Evolutionary conservation across 1,140 invertebrate genomes (phyloP).

Genomic region (Oscheius sp.): DNA sequence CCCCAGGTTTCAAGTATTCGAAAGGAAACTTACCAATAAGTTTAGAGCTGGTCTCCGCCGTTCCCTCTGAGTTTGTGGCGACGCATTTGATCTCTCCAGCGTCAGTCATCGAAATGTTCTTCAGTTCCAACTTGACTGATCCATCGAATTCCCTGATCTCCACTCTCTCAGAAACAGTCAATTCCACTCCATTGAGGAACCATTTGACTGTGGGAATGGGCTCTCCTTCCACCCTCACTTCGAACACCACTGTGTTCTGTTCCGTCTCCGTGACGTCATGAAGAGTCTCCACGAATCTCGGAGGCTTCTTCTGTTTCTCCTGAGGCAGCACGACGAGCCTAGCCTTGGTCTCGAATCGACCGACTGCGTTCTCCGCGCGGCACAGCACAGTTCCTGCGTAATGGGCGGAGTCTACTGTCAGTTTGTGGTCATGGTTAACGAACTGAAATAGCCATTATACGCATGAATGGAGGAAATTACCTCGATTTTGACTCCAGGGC

Average conservation of each 20-base stretch:
- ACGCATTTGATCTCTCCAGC: conserved; percentile 43
- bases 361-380: conserved; percentile 55
- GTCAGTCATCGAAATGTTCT: conserved; percentile 46
- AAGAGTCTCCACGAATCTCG: conserved; percentile 52
- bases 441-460: neutral
- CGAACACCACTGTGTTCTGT: conserved; percentile 55
- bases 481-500: conserved; percentile 53
- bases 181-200: conserved; percentile 52
- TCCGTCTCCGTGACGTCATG: conserved; percentile 53
- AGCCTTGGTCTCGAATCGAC: conserved; percentile 59
- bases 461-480: neutral
- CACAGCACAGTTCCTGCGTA: conserved; percentile 58
- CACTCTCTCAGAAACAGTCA: conserved; percentile 42
- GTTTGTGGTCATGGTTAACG: conserved; percentile 53
- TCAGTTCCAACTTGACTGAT: conserved; percentile 54
- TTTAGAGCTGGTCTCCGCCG: neutral
- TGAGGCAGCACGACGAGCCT: conserved; percentile 52
- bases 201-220: conserved; percentile 52
- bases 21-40: neutral
- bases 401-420: conserved; percentile 51
- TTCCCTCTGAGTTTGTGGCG: conserved; percentile 55
- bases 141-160: conserved; percentile 58
- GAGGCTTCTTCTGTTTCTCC: conserved; percentile 57
- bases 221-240: conserved; percentile 57
- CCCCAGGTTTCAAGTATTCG: neutral